A percentile compares a stretch with the other conserved stretches of the same genome.
These are phyloP conservation scores for Anas platyrhynchos DNA, from an alignment of 2,113 vertebrate genomes.

Conservation along the genomic window DNA sequence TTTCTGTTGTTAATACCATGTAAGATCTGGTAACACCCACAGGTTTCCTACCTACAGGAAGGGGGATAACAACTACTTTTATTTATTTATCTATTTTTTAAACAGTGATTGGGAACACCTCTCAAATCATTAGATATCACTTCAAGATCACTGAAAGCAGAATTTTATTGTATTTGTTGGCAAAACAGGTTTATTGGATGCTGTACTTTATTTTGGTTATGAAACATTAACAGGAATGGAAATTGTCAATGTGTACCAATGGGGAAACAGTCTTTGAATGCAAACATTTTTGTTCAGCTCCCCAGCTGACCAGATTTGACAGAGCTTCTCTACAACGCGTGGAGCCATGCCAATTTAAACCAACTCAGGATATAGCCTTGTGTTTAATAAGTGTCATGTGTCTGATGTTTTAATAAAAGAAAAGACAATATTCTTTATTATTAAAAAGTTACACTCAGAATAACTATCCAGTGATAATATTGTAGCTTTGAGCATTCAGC, in stretches of 20 bases:
- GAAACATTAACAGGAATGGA: neutral
- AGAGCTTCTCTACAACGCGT: neutral
- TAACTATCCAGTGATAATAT: neutral
- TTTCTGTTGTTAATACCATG: neutral
- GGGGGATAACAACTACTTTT: neutral
- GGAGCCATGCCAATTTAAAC: conserved; percentile 19
- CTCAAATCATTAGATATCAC: neutral
- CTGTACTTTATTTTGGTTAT: neutral
- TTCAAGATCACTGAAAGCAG: neutral
- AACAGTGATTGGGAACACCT: neutral
- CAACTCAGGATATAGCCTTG: neutral
- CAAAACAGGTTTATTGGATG: neutral
- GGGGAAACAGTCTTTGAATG: neutral
- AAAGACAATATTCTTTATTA: neutral
- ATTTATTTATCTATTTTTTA: neutral
- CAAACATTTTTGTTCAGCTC: conserved; percentile 10
- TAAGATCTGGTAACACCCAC: neutral
- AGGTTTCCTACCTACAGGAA: neutral
- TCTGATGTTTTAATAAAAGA: neutral
- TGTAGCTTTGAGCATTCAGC: neutral
- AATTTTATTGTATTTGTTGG: neutral
- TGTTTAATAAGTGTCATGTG: conserved; percentile 4
- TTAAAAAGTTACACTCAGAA: neutral
- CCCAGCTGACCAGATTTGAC: conserved; percentile 10
- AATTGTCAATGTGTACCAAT: neutral